Base-by-base conservation (phyloP, 2,888 invertebrate genomes). In the Polyommatus iphigenia region DNA sequence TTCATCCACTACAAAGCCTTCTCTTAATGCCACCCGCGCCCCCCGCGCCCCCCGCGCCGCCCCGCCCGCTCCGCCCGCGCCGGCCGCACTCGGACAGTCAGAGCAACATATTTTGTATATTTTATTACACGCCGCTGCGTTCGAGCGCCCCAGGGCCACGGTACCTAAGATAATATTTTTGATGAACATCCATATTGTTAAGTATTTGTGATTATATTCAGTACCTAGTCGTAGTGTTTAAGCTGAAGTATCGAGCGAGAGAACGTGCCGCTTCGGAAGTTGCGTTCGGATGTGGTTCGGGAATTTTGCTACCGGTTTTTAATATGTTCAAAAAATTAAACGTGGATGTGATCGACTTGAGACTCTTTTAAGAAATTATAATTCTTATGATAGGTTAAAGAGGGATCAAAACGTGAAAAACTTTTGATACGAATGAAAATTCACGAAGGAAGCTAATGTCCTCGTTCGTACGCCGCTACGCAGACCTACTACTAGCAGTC, bases 1-100 rank as follows among this genome's bases (percentile, higher is more conserved):
- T 98, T 98, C 95, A 97, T 98, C 88, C 98, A 98, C 95, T 98
- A 98, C 95, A 98, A 97, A 93, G 97, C 97, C 94, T 97, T 97
- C 90, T 95, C 96, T 93, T 96, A 96, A 95, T 94, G 89, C 89
- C 88, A 89, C 88, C 89, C 86, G 79, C 80, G 80, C 81, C 79
- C 82, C 85, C 83, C 4, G 50, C 50, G 86, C 89, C 88, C 89
- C 86, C 24, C 24, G 24, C 24, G 24, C 2, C 80, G 80, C 81
- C 79, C 82, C 85, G 62, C 77, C 83, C 79, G 79, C 80, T 80
- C 81, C 79, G 82, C 85, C 83, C 50, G 50, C 50, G 86, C 86
- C 84, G 85, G 86, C 87, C 83, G 89, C 89, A 85, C 86, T 87
- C 83, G 85, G 85, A 89, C 87, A 84, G 83, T 85, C 84, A 85